Base-by-base conservation (phyloP, 2,113 vertebrate genomes). In the Apteryx owenii region DNA sequence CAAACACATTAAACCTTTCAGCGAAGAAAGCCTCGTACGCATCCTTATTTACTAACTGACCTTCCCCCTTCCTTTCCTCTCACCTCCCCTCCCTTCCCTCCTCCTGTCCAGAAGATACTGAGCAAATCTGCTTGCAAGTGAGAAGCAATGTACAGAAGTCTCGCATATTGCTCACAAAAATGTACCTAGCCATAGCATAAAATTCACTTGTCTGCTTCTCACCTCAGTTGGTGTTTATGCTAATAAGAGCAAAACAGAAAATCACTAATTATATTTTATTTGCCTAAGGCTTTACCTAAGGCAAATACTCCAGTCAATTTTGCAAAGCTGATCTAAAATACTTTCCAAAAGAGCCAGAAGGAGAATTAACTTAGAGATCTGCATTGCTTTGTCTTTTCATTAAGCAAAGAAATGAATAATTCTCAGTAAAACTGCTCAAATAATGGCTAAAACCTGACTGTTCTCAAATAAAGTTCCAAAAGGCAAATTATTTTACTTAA, bases 31-130 rank as follows among this genome's bases (percentile, higher is more conserved):
- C 62, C 50, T 44, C 42, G 3, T 29, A 40, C 5, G 25, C 61
- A 42, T 85, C 61, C 90, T 91, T 76, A 96, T 76, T 94, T 93
- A 81, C 64, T 38, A 92, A 42, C 31, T 80, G 79, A 94, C 65
- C 65, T 89, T 93, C 36, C n/a, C 62, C 38, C 14, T 94, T 72
- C 58, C 54, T 89, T 25, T 93, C 65, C 65, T 77, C 48, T 91
- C 88, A 73, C 50, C 62, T 83, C 68, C 61, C 81, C 73, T 83
- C 61, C n/a, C 46, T 80, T 95, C 31, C 44, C 65, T 72, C 56
- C 75, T 85, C 31, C 90, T 93, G 73, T 64, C 56, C 69, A 81
- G 89, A 80, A 0, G 0, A 88, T 28, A 83, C 44, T 21, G 51
- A 91, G 46, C 31, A 95, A 81, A 89, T 56, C 71, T 61, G 46